These are phyloP conservation scores for Dermochelys coriacea DNA, from an alignment of 2,797 vertebrate genomes.

Conservation along the genomic window DNA sequence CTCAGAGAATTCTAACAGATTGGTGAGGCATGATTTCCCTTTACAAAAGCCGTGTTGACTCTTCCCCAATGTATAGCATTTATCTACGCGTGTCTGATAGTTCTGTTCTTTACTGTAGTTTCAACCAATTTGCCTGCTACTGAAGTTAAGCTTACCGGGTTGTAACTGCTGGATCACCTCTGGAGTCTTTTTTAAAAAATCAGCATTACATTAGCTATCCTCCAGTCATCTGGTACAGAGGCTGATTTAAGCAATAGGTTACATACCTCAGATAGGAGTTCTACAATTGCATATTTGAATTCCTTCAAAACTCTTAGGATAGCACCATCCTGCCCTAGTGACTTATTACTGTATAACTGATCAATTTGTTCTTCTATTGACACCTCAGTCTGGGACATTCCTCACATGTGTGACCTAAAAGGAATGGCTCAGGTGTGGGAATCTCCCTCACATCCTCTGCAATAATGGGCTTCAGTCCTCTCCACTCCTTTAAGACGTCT, in stretches of 20 bases:
- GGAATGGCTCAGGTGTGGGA: neutral
- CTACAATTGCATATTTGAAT: neutral
- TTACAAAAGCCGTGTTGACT: neutral
- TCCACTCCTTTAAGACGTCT: neutral
- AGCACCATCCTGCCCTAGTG: neutral
- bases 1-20: neutral
- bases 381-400: neutral
- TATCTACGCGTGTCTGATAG: neutral
- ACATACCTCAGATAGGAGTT: neutral
- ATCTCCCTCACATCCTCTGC: neutral
- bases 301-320: neutral
- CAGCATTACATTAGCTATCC: neutral
- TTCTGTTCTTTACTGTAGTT: neutral
- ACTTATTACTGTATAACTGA: neutral
- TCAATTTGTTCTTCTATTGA: neutral
- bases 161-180: neutral
- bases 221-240: neutral
- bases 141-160: neutral
- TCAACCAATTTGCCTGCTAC: neutral
- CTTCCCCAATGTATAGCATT: neutral
- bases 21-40: neutral
- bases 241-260: neutral
- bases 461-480: neutral
- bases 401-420: neutral
- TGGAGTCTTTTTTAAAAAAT: neutral